These are phyloP conservation scores for Orius insidiosus DNA, from an alignment of 1,140 invertebrate species.

Conservation along the genomic window DNA sequence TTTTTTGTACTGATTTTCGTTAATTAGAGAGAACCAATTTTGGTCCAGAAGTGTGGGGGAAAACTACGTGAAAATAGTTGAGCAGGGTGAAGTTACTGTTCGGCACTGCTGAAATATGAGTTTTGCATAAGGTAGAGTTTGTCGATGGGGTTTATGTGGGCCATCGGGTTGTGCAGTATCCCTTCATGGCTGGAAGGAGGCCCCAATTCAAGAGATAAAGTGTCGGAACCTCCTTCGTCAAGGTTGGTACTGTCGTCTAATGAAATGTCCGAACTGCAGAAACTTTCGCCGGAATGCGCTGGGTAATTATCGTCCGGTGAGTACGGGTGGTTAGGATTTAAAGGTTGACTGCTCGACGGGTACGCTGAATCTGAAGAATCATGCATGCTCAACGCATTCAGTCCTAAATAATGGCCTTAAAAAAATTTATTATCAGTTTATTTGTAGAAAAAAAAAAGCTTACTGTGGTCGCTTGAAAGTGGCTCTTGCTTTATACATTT, in stretches of 20 bases:
- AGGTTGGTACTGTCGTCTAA: constrained; percentile 62
- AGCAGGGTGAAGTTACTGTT: constrained; percentile 20
- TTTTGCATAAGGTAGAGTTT: constrained; percentile 96
- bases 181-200: constrained; percentile 24
- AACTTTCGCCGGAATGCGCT: constrained; percentile 71
- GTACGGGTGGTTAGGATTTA: constrained; percentile 73
- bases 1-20: no score
- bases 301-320: constrained; percentile 74
- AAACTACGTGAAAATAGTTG: no score
- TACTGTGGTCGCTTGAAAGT: constrained; percentile 35
- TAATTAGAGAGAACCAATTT: no score
- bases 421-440: no score
- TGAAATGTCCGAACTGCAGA: constrained; percentile 76
- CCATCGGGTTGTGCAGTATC: constrained; percentile 23
- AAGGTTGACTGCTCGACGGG: constrained; percentile 37
- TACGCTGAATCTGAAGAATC: constrained; percentile 25
- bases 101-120: constrained; percentile 59
- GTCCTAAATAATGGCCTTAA: constrained; percentile 33
- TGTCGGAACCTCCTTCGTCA: constrained; percentile 63
- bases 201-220: constrained; percentile 45
- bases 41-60: no score
- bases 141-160: constrained; percentile 80
- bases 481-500: constrained; percentile 52
- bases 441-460: constrained; percentile 19
- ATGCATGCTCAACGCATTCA: constrained; percentile 33